These are phyloP conservation scores for Ivindomyrus marchei DNA, from an alignment of 2,113 vertebrate species.

Conservation along the genomic window DNA sequence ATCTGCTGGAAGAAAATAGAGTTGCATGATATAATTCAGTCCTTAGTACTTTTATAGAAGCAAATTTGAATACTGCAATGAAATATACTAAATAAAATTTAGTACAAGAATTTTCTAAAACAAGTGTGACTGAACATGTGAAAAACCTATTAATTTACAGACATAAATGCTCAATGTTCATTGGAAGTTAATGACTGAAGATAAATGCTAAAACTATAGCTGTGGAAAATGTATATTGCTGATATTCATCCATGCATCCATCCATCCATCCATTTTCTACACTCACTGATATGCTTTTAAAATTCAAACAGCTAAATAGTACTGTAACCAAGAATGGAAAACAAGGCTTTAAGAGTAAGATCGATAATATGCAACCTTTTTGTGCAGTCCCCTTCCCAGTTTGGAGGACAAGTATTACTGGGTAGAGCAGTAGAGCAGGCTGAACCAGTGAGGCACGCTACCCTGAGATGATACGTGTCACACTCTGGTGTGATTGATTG, in stretches of 20 bases:
- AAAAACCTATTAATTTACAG: neutral
- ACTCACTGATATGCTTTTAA: neutral
- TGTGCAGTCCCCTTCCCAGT: neutral
- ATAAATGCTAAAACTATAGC: neutral
- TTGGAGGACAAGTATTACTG: neutral
- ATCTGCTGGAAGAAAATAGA: neutral
- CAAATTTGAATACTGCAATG: neutral
- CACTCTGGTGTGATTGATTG: conserved; percentile 48
- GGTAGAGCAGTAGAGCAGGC: neutral
- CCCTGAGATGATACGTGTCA: conserved; percentile 45
- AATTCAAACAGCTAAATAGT: neutral
- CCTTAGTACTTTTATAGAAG: neutral
- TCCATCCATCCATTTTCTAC: neutral
- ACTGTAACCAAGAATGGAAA: neutral
- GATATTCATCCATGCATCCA: neutral
- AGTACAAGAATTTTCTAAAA: neutral
- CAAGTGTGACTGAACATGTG: neutral
- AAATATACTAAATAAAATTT: neutral
- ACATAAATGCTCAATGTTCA: neutral
- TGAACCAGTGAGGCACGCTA: conserved; percentile 25
- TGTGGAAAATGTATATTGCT: neutral
- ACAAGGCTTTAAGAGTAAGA: neutral
- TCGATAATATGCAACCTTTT: neutral
- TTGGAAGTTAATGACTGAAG: neutral
- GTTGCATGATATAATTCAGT: neutral